Evolutionary conservation across 2,888 invertebrate genomes (phyloP).

Genomic region (Harpalus rufipes): DNA sequence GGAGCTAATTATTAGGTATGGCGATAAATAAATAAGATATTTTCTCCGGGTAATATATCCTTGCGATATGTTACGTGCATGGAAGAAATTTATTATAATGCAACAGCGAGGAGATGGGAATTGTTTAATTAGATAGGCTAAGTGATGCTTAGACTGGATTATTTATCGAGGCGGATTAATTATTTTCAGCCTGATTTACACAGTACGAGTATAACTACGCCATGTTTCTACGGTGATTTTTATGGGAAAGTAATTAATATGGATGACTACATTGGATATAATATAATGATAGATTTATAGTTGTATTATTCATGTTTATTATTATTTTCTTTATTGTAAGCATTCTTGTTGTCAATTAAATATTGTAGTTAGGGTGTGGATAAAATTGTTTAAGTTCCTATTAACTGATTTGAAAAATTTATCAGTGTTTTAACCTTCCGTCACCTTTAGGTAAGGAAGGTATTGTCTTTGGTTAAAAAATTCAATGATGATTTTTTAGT

Average conservation of each 20-base stretch:
- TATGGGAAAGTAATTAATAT: background rate
- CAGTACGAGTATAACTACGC: background rate
- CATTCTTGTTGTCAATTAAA: background rate
- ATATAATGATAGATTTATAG: conserved; percentile 2
- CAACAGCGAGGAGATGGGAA: conserved; percentile 9
- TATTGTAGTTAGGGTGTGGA: background rate
- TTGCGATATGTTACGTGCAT: conserved; percentile 21
- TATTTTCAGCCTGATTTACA: conserved; percentile 26
- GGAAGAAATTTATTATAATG: conserved; percentile 18
- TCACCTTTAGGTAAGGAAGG: too few relatives aligned
- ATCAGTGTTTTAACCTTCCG: too few relatives aligned
- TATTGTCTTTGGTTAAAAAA: too few relatives aligned
- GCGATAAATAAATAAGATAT: conserved; percentile 38
- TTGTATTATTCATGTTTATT: background rate
- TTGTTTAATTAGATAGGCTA: conserved; percentile 14
- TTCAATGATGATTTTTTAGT: too few relatives aligned
- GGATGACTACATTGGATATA: background rate
- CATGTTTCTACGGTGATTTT: background rate
- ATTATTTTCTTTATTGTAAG: conserved; percentile 4
- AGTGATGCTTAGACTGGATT: conserved; percentile 22
- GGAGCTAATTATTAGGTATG: conserved; percentile 14
- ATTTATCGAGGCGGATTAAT: conserved; percentile 3
- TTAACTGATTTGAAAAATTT: too few relatives aligned
- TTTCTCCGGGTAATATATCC: conserved; percentile 4
- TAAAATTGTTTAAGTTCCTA: background rate